Evolutionary conservation across 2,888 invertebrate species (phyloP), one percentile per base, ranked within the genome.

Genomic region (Gymnosoma rotundatum): DNA sequence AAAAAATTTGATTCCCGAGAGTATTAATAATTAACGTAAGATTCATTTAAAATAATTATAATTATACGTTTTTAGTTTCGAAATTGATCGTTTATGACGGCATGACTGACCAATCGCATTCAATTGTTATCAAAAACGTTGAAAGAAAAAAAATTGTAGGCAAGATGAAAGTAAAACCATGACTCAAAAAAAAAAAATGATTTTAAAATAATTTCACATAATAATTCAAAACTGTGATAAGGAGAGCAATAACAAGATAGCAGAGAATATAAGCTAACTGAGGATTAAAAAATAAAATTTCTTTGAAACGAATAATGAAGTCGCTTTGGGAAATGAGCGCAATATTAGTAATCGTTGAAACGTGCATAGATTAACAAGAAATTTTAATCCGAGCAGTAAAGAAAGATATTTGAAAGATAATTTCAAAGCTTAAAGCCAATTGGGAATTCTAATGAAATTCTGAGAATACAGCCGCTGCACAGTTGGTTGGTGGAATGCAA

Each of bases 91-190:
- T 50, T 36, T 56, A 78, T 84, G 81, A 81, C 84, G 73, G 25
- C 69, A 69, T 73, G 25, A 58, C 52, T 64, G 78, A 64, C 83
- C 80, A 80, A 84, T 78, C 48, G 38, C 78, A 50, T 72, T 67
- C 21, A 78, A 21, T 58, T 38, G 61, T 76, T 74, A 66, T 72
- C 38, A 38, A 60, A 58, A 58, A 67, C 12, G 2, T 69, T 48
- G 9, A 50, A 20, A 38, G n/a, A 42, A 42, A 36, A 56, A 12
- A 48, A 48, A 25, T 25, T 58, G 72, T 64, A 78, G 70, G 70
- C 63, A 78, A 78, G 48, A 78, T 78, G 70, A 72, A 78, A 78
- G 21, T 21, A 70, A 78, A 56, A 36, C 36, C 21, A 76, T 58
- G 67, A 60, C 50, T 67, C 50, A 38, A 76, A 76, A 63, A 54